A percentile compares a stretch with the other conserved stretches of the same genome.
Conservation (phyloP, 2,113 vertebrate genomes). For the Catharus minimus region DNA sequence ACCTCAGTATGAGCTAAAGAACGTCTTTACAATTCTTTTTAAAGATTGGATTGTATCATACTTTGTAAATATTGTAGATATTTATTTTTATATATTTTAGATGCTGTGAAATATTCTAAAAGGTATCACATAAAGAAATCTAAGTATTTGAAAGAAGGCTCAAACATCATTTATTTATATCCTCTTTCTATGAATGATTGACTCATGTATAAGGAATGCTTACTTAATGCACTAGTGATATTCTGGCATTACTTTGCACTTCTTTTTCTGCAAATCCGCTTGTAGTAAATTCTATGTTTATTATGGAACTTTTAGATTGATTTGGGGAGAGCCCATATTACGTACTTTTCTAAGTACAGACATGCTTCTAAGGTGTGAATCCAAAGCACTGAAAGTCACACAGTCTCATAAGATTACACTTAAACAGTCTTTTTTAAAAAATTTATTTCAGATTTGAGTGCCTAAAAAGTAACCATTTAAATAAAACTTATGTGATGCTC, state of each 20-base stretch:
- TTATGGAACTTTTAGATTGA: not conserved
- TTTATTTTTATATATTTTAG: constrained; percentile 60
- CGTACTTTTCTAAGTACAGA: not conserved
- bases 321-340: not conserved
- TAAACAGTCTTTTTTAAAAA: not conserved
- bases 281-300: not conserved
- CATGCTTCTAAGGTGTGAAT: not conserved
- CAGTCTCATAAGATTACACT: not conserved
- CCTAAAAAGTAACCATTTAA: constrained; percentile 11
- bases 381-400: not conserved
- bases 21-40: constrained; percentile 60
- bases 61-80: constrained; percentile 46
- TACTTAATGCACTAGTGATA: constrained; percentile 31
- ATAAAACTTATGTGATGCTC: not conserved
- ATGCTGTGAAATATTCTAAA: constrained; percentile 45
- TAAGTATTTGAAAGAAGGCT: constrained; percentile 47
- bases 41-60: constrained; percentile 3
- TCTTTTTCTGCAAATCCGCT: not conserved
- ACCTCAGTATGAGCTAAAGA: constrained; percentile 65
- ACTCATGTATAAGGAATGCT: not conserved
- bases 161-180: constrained; percentile 34
- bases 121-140: constrained; percentile 27
- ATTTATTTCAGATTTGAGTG: not conserved
- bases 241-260: constrained; percentile 21
- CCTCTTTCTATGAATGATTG: constrained; percentile 18